Conservation (phyloP, 2,888 invertebrate species). For the Ormia ochracea region DNA sequence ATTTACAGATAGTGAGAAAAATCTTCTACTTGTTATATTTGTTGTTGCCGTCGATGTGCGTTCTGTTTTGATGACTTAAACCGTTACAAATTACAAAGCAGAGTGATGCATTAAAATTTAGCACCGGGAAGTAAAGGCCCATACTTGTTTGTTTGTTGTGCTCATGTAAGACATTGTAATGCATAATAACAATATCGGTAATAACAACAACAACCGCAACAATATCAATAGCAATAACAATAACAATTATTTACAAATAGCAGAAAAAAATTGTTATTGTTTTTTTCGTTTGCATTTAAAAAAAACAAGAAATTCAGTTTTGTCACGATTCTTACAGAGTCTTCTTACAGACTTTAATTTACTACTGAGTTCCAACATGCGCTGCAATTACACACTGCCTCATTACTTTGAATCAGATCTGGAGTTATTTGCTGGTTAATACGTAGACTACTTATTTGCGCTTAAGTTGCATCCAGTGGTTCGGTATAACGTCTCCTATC, state of each 20-base stretch:
- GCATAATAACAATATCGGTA: slow-evolving; percentile 3
- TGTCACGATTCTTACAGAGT: slow-evolving; percentile 48
- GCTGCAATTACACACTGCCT: too few species aligned
- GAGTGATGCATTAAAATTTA: not conserved
- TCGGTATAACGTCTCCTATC: too few species aligned
- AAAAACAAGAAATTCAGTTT: slow-evolving; percentile 31
- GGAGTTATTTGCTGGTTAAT: too few species aligned
- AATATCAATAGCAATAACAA: too few species aligned
- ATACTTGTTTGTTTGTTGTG: not conserved
- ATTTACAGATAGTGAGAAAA: slow-evolving; percentile 41
- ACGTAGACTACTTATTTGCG: too few species aligned
- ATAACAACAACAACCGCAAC: not conserved
- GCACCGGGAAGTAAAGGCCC: slow-evolving; percentile 17
- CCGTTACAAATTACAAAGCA: slow-evolving; percentile 50
- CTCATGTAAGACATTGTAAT: slow-evolving; percentile 15
- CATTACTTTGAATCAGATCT: too few species aligned
- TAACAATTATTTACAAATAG: too few species aligned
- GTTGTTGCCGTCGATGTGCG: not conserved
- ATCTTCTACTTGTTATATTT: not conserved
- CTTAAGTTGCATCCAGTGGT: too few species aligned
- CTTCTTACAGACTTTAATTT: slow-evolving; percentile 5
- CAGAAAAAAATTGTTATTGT: too few species aligned
- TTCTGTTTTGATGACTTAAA: slow-evolving; percentile 39
- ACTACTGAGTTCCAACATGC: too few species aligned
- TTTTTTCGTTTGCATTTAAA: slow-evolving; percentile 17